These are phyloP conservation scores for Drosophila cardini DNA, from an alignment of 1,140 invertebrate genomes.

Conservation along the genomic window DNA sequence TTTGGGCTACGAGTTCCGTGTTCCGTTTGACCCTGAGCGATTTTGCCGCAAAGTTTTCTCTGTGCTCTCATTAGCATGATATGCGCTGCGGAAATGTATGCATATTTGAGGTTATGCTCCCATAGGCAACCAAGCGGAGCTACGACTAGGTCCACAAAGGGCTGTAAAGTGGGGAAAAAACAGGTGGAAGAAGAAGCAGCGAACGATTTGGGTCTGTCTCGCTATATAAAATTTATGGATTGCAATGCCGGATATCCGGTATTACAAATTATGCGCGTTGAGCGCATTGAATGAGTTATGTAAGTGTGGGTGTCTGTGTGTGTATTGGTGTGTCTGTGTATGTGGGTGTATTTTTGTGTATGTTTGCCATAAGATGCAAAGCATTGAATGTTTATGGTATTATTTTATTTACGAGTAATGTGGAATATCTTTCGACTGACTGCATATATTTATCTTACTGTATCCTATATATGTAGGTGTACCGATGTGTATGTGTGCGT, in stretches of 20 bases:
- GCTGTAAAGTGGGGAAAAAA: neutral
- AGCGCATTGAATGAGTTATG: slow-evolving; percentile 45
- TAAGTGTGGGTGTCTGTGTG: neutral
- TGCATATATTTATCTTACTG: slow-evolving; percentile 10
- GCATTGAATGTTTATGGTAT: slow-evolving; percentile 1
- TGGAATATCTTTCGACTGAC: neutral
- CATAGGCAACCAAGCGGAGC: no score
- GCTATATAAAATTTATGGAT: slow-evolving; percentile 48
- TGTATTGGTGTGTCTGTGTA: slow-evolving; percentile 5
- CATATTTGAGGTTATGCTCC: slow-evolving; percentile 26
- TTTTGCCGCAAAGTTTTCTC: slow-evolving; percentile 6
- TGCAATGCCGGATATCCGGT: slow-evolving; percentile 49
- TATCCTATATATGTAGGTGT: slow-evolving; percentile 8
- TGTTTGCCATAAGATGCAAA: slow-evolving; percentile 3
- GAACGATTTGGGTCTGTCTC: slow-evolving; percentile 8
- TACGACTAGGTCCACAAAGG: neutral
- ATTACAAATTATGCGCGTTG: slow-evolving; percentile 52
- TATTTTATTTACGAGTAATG: slow-evolving; percentile 31
- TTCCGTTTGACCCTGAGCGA: neutral
- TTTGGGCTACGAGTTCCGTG: neutral
- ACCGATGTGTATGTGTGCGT: slow-evolving; percentile 14
- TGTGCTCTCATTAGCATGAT: slow-evolving; percentile 27
- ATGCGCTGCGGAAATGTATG: slow-evolving; percentile 21
- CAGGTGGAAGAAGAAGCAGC: neutral
- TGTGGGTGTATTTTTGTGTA: slow-evolving; percentile 3